Evolutionary conservation across 2,888 invertebrate genomes (phyloP).

Genomic region (Meganola albula): DNA sequence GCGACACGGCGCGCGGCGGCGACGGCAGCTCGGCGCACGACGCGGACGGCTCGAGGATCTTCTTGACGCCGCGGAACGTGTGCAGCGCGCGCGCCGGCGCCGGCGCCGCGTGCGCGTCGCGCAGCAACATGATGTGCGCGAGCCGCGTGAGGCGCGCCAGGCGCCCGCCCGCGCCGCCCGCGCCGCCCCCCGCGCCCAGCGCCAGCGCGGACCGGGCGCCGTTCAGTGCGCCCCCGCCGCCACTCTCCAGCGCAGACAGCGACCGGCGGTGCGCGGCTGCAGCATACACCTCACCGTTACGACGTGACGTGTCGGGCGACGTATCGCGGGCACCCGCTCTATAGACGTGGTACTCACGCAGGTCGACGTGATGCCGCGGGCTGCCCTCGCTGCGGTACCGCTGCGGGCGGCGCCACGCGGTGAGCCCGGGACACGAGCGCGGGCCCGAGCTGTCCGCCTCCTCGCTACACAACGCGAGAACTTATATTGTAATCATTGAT

Average conservation of each 20-base stretch:
- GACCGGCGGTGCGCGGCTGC: slow-evolving; percentile 84
- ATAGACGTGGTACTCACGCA: slow-evolving; percentile 38
- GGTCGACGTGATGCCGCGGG: slow-evolving; percentile 36
- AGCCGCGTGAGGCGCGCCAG: slow-evolving; percentile 80
- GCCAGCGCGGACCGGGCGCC: slow-evolving; percentile 31
- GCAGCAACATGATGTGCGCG: slow-evolving; percentile 90
- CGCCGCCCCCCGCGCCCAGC: slow-evolving; percentile 45
- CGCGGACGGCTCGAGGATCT: slow-evolving; percentile 88
- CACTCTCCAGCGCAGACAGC: slow-evolving; percentile 83
- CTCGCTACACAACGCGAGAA: too few relatives aligned
- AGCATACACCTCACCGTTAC: too few relatives aligned
- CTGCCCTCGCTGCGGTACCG: slow-evolving; percentile 53
- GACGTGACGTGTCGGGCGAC: too few relatives aligned
- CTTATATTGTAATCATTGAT: too few relatives aligned
- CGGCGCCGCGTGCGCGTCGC: slow-evolving; percentile 88
- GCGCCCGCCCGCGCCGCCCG: slow-evolving; percentile 54
- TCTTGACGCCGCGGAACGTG: slow-evolving; percentile 88
- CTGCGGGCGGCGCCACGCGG: slow-evolving; percentile 58
- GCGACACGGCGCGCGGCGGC: slow-evolving; percentile 60
- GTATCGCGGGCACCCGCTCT: too few relatives aligned
- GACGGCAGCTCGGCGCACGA: slow-evolving; percentile 88
- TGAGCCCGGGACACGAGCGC: slow-evolving; percentile 63
- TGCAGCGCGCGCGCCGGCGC: slow-evolving; percentile 80
- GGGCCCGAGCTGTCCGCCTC: slow-evolving; percentile 63
- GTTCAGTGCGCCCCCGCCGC: slow-evolving; percentile 60